Base-by-base conservation (phyloP, 2,888 invertebrate species). In the Idaea aversata region DNA sequence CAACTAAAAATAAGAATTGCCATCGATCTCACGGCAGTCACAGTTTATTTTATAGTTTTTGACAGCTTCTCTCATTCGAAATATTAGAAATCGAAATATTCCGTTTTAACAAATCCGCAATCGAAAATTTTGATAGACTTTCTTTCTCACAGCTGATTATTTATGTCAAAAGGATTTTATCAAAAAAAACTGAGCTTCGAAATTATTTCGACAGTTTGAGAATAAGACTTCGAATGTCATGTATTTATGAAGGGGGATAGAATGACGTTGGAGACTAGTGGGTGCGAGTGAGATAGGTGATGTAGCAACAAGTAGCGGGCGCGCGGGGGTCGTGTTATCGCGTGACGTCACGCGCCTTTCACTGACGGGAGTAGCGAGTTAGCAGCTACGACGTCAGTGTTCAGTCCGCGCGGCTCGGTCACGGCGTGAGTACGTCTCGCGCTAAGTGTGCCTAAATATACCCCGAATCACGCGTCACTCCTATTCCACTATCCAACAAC, bases 341-440 rank as follows among this genome's bases (percentile, higher is more conserved):
- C 86, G 86, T 94, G 94, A 94, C 94, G 94, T 94, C 94, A 94
- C 72, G 86, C 81, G 87, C 91, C 91, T 93, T 91, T 93, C 93
- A 91, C 90, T 93, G 89, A 81, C 86, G 86, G 83, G 83, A 78
- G 78, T 77, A 70, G 71, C 67, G 75, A 74, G 73, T 67, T 66
- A 65, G 64, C 71, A 74, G 69, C 72, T 73, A 65, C 73, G 70
- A 73, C 84, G 75, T 85, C 89, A 93, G 69, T 72, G 84, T 75
- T 85, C 89, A 93, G 92, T 93, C 89, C 88, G 85, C 88, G 93
- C 90, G 92, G 89, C 92, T 92, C 93, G 89, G 90, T 91, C 90
- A 88, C 86, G 78, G 88, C 88, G 91, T 84, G 88, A 87, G 89
- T 70, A 83, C 87, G 88, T 85, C 85, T 86, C 88, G 85, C 90